Evolutionary conservation across 2,888 invertebrate species (phyloP).

Genomic region (Pristionchus exspectatus): DNA sequence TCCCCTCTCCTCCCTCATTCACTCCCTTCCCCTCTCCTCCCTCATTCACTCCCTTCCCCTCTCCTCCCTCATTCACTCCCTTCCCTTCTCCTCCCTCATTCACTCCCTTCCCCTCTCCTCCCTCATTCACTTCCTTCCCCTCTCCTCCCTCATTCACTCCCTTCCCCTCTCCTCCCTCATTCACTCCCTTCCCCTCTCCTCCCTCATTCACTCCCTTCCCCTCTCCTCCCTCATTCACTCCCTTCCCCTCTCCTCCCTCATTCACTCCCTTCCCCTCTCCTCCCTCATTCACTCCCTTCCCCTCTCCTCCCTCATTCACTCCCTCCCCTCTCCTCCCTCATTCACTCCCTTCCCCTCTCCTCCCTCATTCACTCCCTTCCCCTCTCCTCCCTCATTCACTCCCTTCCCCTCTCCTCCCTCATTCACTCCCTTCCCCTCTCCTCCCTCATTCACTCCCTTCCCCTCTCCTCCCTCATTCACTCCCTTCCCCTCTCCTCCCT

Average conservation of each 20-base stretch:
- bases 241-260: conserved; percentile 71
- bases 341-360: conserved; percentile 72
- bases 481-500: no score
- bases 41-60: conserved; percentile 69
- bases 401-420: no score
- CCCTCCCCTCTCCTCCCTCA: conserved; percentile 56
- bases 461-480: conserved; percentile 70
- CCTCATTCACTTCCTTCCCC: conserved; percentile 61
- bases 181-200: no score
- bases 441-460: background rate
- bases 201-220: no score
- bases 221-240: background rate
- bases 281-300: no score
- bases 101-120: conserved; percentile 63
- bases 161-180: no score
- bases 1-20: background rate
- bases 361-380: conserved; percentile 66
- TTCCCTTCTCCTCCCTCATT: no score
- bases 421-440: conserved; percentile 65
- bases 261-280: no score
- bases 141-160: conserved; percentile 72
- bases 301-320: no score
- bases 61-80: no score
- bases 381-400: no score
- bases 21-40: conserved; percentile 72